phyloP scores from a whole-genome alignment of 2,797 vertebrate species.

The Buphagus erythrorhynchus region DNA sequence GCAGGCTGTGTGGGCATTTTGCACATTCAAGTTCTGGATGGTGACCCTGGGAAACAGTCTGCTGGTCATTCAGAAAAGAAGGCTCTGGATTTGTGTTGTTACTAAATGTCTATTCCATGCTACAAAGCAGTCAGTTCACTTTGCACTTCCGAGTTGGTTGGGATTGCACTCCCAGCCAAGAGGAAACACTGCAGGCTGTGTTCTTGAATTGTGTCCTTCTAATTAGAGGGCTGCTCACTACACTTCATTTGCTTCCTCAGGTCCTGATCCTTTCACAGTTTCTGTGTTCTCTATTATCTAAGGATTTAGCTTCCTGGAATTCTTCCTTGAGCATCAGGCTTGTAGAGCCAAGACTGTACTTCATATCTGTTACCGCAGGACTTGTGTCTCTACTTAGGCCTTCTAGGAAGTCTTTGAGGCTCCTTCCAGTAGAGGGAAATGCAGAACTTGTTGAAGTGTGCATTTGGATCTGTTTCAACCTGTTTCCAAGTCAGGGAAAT shows the following conservation, averaged over 20 bases:
- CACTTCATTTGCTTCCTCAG: neutral
- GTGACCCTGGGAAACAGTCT: neutral
- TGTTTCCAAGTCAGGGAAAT: neutral
- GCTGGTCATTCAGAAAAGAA: neutral
- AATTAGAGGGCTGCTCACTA: neutral
- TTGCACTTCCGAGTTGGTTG: neutral
- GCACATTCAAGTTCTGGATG: neutral
- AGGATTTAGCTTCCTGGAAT: neutral
- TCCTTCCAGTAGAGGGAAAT: neutral
- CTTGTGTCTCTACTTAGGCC: rapidly evolving
- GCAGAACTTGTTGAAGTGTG: neutral
- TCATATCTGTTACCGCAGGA: neutral
- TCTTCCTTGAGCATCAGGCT: neutral
- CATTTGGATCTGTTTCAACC: neutral
- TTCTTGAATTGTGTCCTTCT: neutral
- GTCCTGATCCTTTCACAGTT: neutral
- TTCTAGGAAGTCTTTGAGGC: neutral
- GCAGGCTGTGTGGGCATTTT: neutral
- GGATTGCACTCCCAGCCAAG: neutral
- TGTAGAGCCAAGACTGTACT: neutral
- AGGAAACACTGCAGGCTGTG: neutral
- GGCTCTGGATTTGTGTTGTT: neutral
- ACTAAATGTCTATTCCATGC: neutral
- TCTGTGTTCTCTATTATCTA: neutral
- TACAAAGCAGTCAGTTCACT: neutral